Conservation (phyloP, 2,888 invertebrate species). For the Endotricha flammealis region DNA sequence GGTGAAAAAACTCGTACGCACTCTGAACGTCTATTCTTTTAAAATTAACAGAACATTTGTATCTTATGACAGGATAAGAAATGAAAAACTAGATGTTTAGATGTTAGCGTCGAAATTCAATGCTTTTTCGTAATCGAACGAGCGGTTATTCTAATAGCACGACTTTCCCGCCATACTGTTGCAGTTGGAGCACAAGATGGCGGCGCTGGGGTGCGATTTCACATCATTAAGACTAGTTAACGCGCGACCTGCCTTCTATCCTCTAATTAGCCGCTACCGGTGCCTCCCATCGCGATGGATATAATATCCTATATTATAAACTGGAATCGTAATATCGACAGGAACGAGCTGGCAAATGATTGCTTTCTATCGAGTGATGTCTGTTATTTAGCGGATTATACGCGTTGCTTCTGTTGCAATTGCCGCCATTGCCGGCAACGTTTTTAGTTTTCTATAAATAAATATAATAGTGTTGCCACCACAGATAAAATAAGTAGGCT, state of each 20-base stretch:
- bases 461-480: not conserved
- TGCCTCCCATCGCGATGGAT: slow-evolving; percentile 46
- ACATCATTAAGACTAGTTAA: slow-evolving; percentile 71
- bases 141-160: slow-evolving; percentile 39
- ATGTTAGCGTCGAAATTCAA: slow-evolving; percentile 3
- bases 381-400: slow-evolving; percentile 2
- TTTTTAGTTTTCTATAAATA: not conserved
- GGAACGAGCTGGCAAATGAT: slow-evolving; percentile 13
- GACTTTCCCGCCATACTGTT: slow-evolving; percentile 54
- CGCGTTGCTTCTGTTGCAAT: not conserved
- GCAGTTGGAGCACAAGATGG: slow-evolving; percentile 50
- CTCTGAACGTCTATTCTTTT: no score
- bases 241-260: slow-evolving; percentile 59
- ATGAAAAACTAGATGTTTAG: no score
- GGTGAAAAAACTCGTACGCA: no score
- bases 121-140: slow-evolving; percentile 17
- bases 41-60: no score
- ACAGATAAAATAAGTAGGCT: not conserved
- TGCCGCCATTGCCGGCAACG: no score
- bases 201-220: slow-evolving; percentile 50
- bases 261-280: slow-evolving; percentile 64
- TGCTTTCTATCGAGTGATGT: slow-evolving; percentile 6
- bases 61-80: no score
- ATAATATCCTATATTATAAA: slow-evolving; percentile 65
- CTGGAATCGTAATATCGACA: slow-evolving; percentile 37